Evolutionary conservation across 2,888 invertebrate genomes (phyloP).

Genomic region (Dolichomitus sp.): DNA sequence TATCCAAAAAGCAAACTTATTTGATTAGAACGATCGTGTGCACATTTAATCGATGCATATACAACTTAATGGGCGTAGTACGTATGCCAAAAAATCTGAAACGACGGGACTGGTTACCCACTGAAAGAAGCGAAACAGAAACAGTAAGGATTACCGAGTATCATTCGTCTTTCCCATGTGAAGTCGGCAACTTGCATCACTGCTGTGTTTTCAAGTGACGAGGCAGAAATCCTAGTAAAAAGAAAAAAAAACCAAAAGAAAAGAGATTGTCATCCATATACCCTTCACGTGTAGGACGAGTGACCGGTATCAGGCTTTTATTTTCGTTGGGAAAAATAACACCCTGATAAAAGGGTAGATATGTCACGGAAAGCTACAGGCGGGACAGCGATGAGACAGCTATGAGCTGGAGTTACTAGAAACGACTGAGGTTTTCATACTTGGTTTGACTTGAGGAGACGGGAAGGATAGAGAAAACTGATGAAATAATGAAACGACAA

Average conservation of each 20-base stretch:
- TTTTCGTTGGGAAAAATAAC: not conserved
- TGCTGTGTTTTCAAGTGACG: not conserved
- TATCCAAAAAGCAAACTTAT: too few species aligned
- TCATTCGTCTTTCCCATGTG: slow-evolving; percentile 18
- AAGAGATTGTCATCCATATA: not conserved
- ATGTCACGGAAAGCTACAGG: too few species aligned
- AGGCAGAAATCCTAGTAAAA: not conserved
- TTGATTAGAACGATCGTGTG: too few species aligned
- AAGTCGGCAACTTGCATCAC: slow-evolving; percentile 1
- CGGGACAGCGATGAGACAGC: too few species aligned
- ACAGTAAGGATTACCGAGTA: not conserved
- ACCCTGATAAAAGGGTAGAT: slow-evolving; percentile 1
- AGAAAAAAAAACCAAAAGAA: not conserved
- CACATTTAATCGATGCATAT: too few species aligned
- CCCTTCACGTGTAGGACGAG: not conserved
- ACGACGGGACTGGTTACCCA: not conserved
- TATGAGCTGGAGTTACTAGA: too few species aligned
- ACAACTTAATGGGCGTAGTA: not conserved
- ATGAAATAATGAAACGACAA: too few species aligned
- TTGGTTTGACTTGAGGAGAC: not conserved
- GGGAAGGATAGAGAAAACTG: too few species aligned
- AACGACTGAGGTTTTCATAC: too few species aligned
- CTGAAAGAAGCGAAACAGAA: not conserved
- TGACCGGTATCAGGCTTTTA: not conserved
- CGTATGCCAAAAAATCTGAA: not conserved